phyloP scores from a whole-genome alignment of 2,888 invertebrate species.

The Drosophila ustulata region DNA sequence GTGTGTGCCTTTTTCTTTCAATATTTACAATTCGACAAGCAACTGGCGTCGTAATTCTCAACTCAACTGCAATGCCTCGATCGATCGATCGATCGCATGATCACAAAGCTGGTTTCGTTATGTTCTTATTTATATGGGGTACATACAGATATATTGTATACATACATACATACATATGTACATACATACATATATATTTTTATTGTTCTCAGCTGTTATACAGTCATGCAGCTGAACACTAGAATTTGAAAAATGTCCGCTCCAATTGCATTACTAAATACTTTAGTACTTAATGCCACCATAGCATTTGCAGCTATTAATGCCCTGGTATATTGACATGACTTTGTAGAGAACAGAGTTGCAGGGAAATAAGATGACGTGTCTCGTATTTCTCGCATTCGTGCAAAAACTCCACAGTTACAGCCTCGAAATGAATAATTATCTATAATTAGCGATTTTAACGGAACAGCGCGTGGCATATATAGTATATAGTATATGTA shows the following conservation, averaged over 20 bases:
- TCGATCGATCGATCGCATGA: constrained; percentile 32
- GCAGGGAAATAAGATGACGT: neutral
- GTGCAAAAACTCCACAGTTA: neutral
- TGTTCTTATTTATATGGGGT: neutral
- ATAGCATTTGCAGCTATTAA: neutral
- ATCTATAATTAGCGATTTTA: constrained; percentile 1
- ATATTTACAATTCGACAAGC: constrained; percentile 19
- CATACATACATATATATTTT: neutral
- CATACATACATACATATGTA: neutral
- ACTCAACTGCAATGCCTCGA: neutral
- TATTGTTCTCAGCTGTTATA: constrained; percentile 1
- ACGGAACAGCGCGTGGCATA: neutral
- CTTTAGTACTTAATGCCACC: neutral
- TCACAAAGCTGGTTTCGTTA: constrained; percentile 10
- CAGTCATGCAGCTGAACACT: neutral
- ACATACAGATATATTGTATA: neutral
- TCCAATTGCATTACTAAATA: neutral
- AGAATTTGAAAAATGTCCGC: neutral
- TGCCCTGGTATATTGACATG: neutral
- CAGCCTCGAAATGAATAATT: constrained; percentile 1
- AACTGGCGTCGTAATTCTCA: constrained; percentile 24
- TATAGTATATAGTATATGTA: too few species aligned
- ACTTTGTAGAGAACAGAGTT: neutral
- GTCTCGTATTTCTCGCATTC: neutral
- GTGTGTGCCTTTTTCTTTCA: constrained; percentile 9